Base-by-base conservation (phyloP, 2,113 vertebrate genomes). In the Gymnogyps californianus region DNA sequence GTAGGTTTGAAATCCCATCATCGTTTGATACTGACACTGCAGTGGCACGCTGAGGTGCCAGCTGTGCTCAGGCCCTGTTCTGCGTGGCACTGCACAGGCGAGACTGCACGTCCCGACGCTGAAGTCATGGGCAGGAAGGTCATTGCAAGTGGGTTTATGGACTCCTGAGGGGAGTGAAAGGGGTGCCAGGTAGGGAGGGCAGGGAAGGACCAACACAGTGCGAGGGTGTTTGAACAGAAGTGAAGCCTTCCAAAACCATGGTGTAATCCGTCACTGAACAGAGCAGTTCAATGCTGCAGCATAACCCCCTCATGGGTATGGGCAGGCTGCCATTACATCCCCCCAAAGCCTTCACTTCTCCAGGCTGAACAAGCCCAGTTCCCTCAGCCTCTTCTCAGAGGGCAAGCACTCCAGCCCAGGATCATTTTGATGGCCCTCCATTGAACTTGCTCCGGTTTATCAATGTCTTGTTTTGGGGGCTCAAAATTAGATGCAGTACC, bases 41-140 rank as follows among this genome's bases (percentile, higher is more conserved):
- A 14, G 57, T 6, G 22, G 21, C 18, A 7, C 2, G 8, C 11
- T 9, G 44, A 59, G 57, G 11, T 19, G 51, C 29, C 58, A 6
- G 16, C 44, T 16, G 49, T 22, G 64, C 24, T 26, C 57, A 4
- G 70, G 46, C 38, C n/a, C 22, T 10, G 16, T 28, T 34, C 13
- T 42, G 46, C 54, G 34, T 29, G 59, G 76, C 38, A 28, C 74
- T 32, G 32, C 13, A 6, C 70, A 12, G 55, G 51, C 0, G 3
- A 22, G 46, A 18, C 40, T 14, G 26, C 62, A 7, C 1, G 3
- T 22, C n/a, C 69, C 1, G 4, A 28, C 31, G 3, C 64, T 6
- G 34, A 38, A 17, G 31, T 16, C 59, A 4, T 1, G 3, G n/a
- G 32, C 59, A 74, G 59, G 34, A 31, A 38, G 16, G 61, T 47